Evolutionary conservation across 2,888 invertebrate genomes (phyloP), one percentile per base, ranked within the genome.

Genomic region (Macaria liturata): DNA sequence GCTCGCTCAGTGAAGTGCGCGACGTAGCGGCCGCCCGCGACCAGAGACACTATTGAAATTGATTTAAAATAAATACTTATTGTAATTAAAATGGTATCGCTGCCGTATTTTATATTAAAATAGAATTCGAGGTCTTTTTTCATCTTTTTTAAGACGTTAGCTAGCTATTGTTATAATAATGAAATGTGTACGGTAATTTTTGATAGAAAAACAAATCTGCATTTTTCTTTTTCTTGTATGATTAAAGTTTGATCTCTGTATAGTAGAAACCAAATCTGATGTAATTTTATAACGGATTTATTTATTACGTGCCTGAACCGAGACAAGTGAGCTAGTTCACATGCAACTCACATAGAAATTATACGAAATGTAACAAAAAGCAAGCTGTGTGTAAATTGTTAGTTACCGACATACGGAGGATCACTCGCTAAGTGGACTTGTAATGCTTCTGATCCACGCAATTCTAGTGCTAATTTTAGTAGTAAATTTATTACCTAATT

Each of bases 131-230:
- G 81, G 85, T 90, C 89, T 88, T 91, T 78, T 86, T 89, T 90
- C 90, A 89, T 88, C 88, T 90, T 91, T 91, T 91, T 87, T 88
- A 91, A 90, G 88, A 90, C 87, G 82, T 84, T 90, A 88, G 86
- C 83, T 88, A 88, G 89, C 87, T 86, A 86, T 87, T 87, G 86
- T 89, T 86, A 87, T 85, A 77, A 83, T 88, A 84, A 88, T 84
- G 72, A 88, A 87, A 89, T 86, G 85, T 89, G 85, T 90, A 90
- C 82, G 84, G 86, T 84, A 86, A 83, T 86, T 88, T 88, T 88
- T 86, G 51, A 82, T 84, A 85, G 81, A 82, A 85, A 87, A 88
- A 83, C 77, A 82, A 87, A 89, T 89, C 87, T 90, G 90, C 88
- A 88, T 88, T 87, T 88, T 77, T 54, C 75, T 69, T 72, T 79